Percentiles rank a stretch among this genome's conserved stretches.
These are phyloP conservation scores for Oplegnathus fasciatus DNA, from an alignment of 2,113 vertebrate species.

Conservation along the genomic window DNA sequence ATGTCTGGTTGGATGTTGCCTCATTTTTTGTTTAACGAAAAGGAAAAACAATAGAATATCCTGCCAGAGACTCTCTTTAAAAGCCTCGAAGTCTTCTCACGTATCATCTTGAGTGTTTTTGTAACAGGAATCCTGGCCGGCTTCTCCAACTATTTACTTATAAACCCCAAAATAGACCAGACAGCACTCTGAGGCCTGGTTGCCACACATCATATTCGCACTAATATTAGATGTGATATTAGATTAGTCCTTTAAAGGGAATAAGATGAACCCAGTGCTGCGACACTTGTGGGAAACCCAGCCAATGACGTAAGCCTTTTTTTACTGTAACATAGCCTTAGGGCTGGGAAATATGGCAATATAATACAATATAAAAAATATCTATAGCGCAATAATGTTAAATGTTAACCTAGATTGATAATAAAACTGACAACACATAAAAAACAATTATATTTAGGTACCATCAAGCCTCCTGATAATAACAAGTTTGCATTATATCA, in stretches of 20 bases:
- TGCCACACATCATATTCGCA: slow-evolving; percentile 48
- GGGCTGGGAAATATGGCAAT: not conserved
- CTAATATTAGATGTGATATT: slow-evolving; percentile 58
- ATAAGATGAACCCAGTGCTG: not conserved
- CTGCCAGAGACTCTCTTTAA: slow-evolving; percentile 39
- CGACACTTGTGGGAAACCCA: slow-evolving; percentile 1
- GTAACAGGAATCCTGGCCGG: slow-evolving; percentile 61
- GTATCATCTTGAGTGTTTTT: slow-evolving; percentile 52
- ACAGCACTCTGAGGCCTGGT: slow-evolving; percentile 39
- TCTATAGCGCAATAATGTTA: not conserved
- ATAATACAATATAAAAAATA: too few species aligned
- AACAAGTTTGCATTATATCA: not conserved
- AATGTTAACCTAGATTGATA: not conserved
- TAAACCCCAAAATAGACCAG: slow-evolving; percentile 68
- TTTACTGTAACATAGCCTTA: not conserved
- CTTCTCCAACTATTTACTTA: slow-evolving; percentile 43
- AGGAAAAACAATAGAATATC: slow-evolving; percentile 41
- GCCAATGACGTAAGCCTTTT: not conserved
- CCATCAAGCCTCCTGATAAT: not conserved
- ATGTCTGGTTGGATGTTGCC: slow-evolving; percentile 21
- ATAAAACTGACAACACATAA: too few species aligned
- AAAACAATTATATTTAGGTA: not conserved
- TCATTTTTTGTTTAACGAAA: slow-evolving; percentile 26
- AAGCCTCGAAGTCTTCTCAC: slow-evolving; percentile 37
- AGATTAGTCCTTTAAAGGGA: slow-evolving; percentile 41